Base-by-base conservation (phyloP, 2,888 invertebrate species). In the Platypus cylindrus region DNA sequence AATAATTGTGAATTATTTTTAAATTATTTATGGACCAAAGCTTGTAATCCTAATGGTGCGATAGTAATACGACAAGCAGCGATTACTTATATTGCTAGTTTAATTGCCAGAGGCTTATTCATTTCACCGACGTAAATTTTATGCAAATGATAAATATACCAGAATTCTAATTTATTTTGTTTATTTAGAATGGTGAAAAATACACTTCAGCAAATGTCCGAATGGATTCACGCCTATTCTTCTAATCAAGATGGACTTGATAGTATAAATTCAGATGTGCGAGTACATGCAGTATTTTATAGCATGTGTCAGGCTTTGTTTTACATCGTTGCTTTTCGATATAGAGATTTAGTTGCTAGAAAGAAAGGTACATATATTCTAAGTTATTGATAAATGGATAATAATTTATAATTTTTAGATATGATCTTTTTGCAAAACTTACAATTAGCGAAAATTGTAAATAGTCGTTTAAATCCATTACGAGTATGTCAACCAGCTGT, bases 221-320 rank as follows among this genome's bases (percentile, higher is more conserved):
- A 71, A 2, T 94, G 91, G 90, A 78, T 87, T 40, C 86, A 90
- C 54, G 64, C 70, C 1, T 94, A 94, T 55, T 78, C 90, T 29
- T 68, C 70, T 1, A 70, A 71, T 1, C 77, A 79, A 43, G 78
- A 79, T 45, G 62, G 60, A 51, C 63, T 45, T 43, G 67, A 67
- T 45, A 65, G 62, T 45, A 56, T 66, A 0, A 66, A 67, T 47
- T 64, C 66, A 9, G 77, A 79, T 46, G 53, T 75, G 1, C 73
- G 77, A 48, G 72, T 78, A 1, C 93, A 97, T 55, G 71, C 77
- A 3, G 81, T 91, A 0, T 97, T 97, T 63, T 93, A 91, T 56
- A 76, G 85, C 1, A 74, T 90, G 3, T 93, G 93, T 48, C 94
- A 97, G 60, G 78, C 87, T 0, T 66, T 94, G 27, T 94, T 97